These are phyloP conservation scores for Mayetiola destructor DNA, from an alignment of 2,888 invertebrate species.

Conservation along the genomic window DNA sequence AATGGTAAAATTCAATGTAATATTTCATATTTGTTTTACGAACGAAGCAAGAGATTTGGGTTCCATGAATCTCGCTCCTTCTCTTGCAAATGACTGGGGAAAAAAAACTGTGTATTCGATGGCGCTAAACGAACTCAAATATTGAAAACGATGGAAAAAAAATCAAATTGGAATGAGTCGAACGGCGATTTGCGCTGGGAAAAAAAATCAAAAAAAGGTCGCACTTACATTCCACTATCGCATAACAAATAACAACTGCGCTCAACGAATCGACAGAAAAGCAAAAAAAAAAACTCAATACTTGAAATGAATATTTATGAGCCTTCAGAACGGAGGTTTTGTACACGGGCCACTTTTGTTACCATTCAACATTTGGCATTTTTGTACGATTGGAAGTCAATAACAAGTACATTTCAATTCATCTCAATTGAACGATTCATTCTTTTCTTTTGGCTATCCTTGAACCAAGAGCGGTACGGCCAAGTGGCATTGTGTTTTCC, in stretches of 20 bases:
- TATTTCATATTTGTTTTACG: too few relatives aligned
- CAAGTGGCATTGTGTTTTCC: neutral
- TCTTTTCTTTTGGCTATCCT: too few relatives aligned
- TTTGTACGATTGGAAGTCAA: too few relatives aligned
- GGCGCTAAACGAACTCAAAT: neutral
- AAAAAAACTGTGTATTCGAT: too few relatives aligned
- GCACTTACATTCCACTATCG: neutral
- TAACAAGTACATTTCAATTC: neutral
- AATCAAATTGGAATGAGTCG: neutral
- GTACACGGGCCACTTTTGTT: neutral
- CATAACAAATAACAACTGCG: neutral
- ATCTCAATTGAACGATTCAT: neutral
- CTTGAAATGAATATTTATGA: conserved; percentile 10
- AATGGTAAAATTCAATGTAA: too few relatives aligned
- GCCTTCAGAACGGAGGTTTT: too few relatives aligned
- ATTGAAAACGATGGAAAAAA: neutral
- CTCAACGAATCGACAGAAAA: neutral
- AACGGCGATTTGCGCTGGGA: neutral
- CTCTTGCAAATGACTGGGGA: too few relatives aligned
- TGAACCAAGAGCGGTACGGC: neutral
- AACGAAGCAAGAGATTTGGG: too few relatives aligned
- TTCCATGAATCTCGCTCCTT: too few relatives aligned
- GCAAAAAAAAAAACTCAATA: neutral
- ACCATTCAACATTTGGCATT: neutral
- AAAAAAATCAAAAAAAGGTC: too few relatives aligned